Percentiles rank a stretch among this genome's conserved stretches.
Evolutionary conservation across 2,797 vertebrate genomes (phyloP).

Genomic region (Glossophaga mutica): DNA sequence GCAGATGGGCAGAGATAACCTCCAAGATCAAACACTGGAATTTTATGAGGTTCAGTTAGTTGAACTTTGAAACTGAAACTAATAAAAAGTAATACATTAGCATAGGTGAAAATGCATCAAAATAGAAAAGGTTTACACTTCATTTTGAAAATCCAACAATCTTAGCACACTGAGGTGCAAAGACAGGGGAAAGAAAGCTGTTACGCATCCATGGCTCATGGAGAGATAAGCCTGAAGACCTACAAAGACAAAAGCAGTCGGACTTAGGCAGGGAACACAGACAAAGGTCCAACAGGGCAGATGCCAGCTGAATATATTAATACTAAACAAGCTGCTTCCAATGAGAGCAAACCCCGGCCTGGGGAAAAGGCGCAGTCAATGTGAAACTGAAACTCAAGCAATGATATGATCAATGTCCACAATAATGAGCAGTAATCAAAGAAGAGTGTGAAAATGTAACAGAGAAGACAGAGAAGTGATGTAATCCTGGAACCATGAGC

Average conservation of each 20-base stretch:
- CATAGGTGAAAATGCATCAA: not conserved
- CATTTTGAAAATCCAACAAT: not conserved
- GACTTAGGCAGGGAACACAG: not conserved
- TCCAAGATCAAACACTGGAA: not conserved
- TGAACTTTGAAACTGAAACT: not conserved
- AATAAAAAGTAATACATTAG: not conserved
- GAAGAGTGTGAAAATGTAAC: slow-evolving; percentile 66
- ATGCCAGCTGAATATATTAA: not conserved
- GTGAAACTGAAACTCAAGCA: slow-evolving; percentile 9
- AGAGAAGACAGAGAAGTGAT: slow-evolving; percentile 11
- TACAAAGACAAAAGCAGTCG: not conserved
- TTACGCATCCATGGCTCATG: not conserved
- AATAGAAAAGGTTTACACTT: not conserved
- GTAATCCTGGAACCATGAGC: not conserved
- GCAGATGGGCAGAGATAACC: not conserved
- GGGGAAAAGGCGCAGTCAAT: not conserved
- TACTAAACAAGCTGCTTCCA: not conserved
- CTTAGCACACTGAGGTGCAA: not conserved
- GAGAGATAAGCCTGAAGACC: not conserved
- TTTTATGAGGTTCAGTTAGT: not conserved
- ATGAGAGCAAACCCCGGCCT: not conserved
- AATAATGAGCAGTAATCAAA: slow-evolving; percentile 55
- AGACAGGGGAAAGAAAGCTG: not conserved
- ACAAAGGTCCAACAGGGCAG: not conserved
- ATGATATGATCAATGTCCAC: not conserved